Evolutionary conservation across 2,113 vertebrate species (phyloP).

Genomic region (Petaurus breviceps): DNA sequence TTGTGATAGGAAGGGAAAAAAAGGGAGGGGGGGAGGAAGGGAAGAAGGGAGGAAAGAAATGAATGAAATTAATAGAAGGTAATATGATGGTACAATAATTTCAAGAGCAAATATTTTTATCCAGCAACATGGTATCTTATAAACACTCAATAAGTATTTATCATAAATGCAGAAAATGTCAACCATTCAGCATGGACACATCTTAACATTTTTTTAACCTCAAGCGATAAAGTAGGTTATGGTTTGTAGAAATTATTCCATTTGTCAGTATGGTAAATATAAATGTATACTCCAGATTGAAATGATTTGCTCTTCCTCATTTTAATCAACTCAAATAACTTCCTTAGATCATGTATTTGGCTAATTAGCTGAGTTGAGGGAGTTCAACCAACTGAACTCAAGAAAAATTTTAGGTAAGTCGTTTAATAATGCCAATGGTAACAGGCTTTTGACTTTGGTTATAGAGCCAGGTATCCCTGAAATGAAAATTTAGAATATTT

Average conservation of each 20-base stretch:
- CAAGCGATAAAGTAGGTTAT: neutral
- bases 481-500: constrained; percentile 33
- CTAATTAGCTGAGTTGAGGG: neutral
- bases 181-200: neutral
- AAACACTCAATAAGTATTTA: neutral
- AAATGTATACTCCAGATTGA: neutral
- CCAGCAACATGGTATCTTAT: neutral
- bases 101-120: neutral
- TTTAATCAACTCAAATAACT: neutral
- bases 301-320: neutral
- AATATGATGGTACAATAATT: neutral
- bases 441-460: neutral
- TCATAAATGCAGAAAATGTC: neutral
- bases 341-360: neutral
- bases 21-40: neutral
- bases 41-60: neutral
- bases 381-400: neutral
- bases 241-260: neutral
- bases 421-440: constrained; percentile 48
- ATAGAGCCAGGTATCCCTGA: constrained; percentile 24
- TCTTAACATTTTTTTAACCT: neutral
- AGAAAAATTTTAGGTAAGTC: constrained; percentile 19
- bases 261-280: neutral
- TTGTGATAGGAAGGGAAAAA: neutral
- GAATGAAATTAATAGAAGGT: neutral